Conservation (phyloP, 2,797 vertebrate genomes). For the Prunella strophiata region DNA sequence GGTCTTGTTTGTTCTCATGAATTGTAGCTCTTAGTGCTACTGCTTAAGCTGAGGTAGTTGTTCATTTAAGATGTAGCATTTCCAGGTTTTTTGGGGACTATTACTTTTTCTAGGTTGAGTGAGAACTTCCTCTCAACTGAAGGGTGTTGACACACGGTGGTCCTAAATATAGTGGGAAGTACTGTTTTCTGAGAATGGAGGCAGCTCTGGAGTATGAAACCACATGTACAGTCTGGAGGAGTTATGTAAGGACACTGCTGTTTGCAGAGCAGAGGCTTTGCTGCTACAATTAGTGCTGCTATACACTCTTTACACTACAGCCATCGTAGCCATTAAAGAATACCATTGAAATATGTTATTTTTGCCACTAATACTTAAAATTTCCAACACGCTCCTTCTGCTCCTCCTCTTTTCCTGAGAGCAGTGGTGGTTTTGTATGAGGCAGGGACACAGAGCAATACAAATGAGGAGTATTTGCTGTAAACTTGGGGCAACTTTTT, state of each 20-base stretch:
- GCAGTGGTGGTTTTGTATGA: background rate
- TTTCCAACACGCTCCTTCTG: background rate
- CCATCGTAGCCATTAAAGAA: background rate
- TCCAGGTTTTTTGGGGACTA: background rate
- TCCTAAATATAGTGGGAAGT: conserved; percentile 59
- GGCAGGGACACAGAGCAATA: background rate
- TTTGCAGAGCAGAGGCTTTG: conserved; percentile 15
- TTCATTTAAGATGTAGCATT: background rate
- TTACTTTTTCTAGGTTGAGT: conserved; percentile 29
- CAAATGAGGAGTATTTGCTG: background rate
- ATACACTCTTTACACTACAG: background rate
- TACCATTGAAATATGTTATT: background rate
- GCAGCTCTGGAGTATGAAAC: conserved; percentile 28
- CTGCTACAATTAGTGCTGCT: background rate
- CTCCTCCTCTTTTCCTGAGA: background rate
- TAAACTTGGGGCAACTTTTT: background rate
- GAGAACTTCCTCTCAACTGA: conserved; percentile 18
- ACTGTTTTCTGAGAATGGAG: conserved; percentile 36
- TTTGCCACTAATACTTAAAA: background rate
- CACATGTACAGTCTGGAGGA: conserved; percentile 10
- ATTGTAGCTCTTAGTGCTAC: background rate
- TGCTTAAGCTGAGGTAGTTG: background rate
- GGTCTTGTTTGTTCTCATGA: background rate
- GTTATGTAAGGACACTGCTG: conserved; percentile 16
- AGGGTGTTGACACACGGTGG: conserved; percentile 25